A percentile compares a stretch with the other conserved stretches of the same genome.
phyloP scores from a whole-genome alignment of 2,113 vertebrate genomes.

The Sander vitreus region DNA sequence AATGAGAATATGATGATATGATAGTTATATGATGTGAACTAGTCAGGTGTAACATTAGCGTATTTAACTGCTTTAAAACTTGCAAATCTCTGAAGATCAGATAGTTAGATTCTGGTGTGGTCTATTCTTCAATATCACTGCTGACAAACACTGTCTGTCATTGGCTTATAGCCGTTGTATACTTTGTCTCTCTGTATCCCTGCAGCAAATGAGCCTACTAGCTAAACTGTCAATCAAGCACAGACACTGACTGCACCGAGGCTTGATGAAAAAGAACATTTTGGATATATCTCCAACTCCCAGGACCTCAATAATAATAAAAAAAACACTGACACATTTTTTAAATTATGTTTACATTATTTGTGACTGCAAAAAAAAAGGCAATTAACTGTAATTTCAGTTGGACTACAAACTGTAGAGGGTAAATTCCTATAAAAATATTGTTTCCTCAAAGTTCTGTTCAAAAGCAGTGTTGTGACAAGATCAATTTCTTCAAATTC shows the following conservation, averaged over 20 bases:
- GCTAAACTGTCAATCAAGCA: conserved; percentile 11
- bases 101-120: not conserved
- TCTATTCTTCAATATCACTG: not conserved
- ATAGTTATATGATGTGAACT: not conserved
- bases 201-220: conserved; percentile 3
- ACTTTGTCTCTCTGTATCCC: not conserved
- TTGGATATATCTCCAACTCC: too few species aligned
- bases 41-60: not conserved
- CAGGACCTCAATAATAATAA: not conserved
- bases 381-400: not conserved
- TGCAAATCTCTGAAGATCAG: not conserved
- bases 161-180: not conserved
- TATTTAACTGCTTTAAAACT: not conserved
- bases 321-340: not conserved
- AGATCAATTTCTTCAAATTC: too few species aligned
- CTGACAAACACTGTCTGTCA: not conserved
- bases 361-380: not conserved
- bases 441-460: not conserved
- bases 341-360: not conserved
- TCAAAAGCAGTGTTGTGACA: too few species aligned
- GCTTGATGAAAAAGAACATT: not conserved
- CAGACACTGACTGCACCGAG: not conserved
- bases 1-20: too few species aligned
- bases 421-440: not conserved
- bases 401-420: too few species aligned